phyloP scores from a whole-genome alignment of 2,888 invertebrate species.

The Yponomeuta sedellus region DNA sequence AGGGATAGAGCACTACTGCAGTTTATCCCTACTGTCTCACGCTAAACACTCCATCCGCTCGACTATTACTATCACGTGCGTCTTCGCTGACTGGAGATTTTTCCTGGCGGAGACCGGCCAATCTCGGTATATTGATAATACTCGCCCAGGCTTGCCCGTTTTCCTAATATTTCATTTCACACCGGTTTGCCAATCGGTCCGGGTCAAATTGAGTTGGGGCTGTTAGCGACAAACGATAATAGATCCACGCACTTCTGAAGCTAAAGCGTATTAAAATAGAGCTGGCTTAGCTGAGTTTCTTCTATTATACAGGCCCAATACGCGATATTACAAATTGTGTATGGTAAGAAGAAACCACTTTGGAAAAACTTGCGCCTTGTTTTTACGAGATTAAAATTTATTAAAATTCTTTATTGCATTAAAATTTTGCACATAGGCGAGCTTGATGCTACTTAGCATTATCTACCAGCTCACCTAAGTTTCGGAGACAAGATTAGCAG shows the following conservation, averaged over 20 bases:
- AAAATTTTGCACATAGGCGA: no score
- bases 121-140: conserved; percentile 52
- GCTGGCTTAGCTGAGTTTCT: no score
- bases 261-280: background rate
- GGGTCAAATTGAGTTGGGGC: background rate
- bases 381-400: no score
- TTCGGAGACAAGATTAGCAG: no score
- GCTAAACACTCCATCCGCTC: conserved; percentile 26
- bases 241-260: background rate
- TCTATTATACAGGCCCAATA: no score
- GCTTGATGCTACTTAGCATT: no score
- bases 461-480: no score
- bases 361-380: no score
- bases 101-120: conserved; percentile 30
- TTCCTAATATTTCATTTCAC: conserved; percentile 7
- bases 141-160: background rate
- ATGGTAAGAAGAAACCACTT: no score
- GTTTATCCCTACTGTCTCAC: background rate
- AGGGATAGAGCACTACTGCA: no score
- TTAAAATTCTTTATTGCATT: no score
- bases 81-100: conserved; percentile 46
- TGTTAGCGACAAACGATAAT: background rate
- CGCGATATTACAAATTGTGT: no score
- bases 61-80: conserved; percentile 47
- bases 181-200: background rate